These are phyloP conservation scores for Leptinotarsa lineolata DNA, from an alignment of 1,140 invertebrate genomes.

Conservation along the genomic window DNA sequence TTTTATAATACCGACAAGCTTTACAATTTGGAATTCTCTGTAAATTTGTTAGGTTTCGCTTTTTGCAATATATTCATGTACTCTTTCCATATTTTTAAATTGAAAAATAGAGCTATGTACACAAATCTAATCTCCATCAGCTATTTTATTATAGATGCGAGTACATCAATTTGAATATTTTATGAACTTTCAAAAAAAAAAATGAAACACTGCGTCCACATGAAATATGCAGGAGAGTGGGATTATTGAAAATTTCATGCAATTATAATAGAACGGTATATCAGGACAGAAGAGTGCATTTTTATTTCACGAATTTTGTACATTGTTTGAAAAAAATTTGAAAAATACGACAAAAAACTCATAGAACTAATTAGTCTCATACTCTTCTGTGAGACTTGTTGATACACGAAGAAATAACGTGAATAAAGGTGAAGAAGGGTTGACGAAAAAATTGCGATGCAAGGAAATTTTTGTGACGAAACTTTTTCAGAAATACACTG, in stretches of 20 bases:
- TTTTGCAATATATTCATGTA: constrained; percentile 1
- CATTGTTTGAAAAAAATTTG: too few species aligned
- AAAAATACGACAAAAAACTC: too few species aligned
- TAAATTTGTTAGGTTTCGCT: not conserved
- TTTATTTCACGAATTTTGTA: too few species aligned
- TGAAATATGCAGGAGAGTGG: not conserved
- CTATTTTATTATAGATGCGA: constrained; percentile 19
- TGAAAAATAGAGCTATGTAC: constrained; percentile 14
- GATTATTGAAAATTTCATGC: constrained; percentile 21
- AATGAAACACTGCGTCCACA: not conserved
- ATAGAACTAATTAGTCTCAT: too few species aligned
- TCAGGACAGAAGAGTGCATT: too few species aligned
- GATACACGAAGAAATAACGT: too few species aligned
- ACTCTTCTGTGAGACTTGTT: too few species aligned
- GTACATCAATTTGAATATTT: constrained; percentile 21
- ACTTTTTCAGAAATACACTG: too few species aligned
- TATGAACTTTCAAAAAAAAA: constrained; percentile 11
- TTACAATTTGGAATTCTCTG: constrained; percentile 8
- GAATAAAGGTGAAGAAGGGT: too few species aligned
- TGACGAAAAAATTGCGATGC: too few species aligned
- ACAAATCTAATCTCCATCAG: constrained; percentile 11
- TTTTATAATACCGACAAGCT: not conserved
- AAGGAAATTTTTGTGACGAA: too few species aligned
- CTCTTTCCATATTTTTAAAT: not conserved
- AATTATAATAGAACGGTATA: not conserved